phyloP scores from a whole-genome alignment of 2,113 vertebrate species.

The Ciconia boyciana region DNA sequence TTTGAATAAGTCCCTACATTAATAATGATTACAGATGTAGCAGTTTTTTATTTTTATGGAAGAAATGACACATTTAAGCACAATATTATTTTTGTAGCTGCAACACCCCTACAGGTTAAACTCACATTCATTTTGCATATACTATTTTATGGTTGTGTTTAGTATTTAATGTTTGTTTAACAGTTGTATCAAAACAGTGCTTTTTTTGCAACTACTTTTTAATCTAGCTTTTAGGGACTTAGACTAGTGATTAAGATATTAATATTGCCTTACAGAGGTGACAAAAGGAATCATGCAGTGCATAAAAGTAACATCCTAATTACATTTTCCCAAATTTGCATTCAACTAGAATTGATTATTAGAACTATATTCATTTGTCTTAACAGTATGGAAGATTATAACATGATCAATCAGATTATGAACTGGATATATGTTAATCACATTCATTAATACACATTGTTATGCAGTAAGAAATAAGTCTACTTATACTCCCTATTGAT shows the following conservation, averaged over 20 bases:
- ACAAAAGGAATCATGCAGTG: not conserved
- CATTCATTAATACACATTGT: not conserved
- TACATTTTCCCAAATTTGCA: not conserved
- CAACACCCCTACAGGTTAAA: not conserved
- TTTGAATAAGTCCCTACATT: not conserved
- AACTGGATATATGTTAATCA: not conserved
- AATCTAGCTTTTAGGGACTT: not conserved
- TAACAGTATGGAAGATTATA: not conserved
- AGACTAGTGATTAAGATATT: not conserved
- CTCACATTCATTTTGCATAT: not conserved
- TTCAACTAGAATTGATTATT: not conserved
- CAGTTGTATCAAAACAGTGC: not conserved
- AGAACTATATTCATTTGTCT: not conserved
- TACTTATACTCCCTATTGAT: not conserved
- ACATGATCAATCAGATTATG: not conserved
- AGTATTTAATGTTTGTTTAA: not conserved
- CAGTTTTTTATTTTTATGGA: not conserved
- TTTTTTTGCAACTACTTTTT: not conserved
- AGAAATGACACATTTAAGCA: not conserved
- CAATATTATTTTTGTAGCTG: conserved; percentile 9
- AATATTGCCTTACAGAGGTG: not conserved
- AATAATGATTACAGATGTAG: conserved; percentile 7
- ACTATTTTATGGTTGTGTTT: not conserved
- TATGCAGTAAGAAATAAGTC: not conserved
- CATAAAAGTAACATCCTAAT: not conserved